phyloP scores from a whole-genome alignment of 2,888 invertebrate species.

The Branchellion lobata region DNA sequence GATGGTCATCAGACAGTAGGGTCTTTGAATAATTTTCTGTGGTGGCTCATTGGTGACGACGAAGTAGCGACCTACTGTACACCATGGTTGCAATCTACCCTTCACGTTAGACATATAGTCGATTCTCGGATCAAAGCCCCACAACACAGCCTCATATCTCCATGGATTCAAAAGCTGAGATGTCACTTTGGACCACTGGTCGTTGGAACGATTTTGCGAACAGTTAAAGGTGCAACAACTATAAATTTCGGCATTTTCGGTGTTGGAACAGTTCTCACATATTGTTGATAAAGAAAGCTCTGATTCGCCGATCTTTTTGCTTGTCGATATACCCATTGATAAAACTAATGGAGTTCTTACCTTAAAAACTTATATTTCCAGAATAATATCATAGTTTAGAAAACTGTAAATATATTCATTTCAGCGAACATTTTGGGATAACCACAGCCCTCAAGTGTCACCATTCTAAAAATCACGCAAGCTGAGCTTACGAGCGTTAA shows the following conservation, averaged over 20 bases:
- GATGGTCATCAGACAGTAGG: conserved; percentile 51
- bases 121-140: conserved; percentile 53
- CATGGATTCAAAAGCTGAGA: conserved; percentile 50
- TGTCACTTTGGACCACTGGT: conserved; percentile 43
- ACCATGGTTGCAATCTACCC: conserved; percentile 53
- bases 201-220: conserved; percentile 24
- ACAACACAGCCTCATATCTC: conserved; percentile 53
- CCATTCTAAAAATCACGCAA: too few relatives aligned
- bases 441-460: too few relatives aligned
- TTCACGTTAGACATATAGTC: conserved; percentile 53
- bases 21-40: conserved; percentile 49
- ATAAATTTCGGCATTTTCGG: background rate
- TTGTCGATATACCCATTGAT: conserved; percentile 33
- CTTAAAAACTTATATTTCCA: too few relatives aligned
- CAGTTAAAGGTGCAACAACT: conserved; percentile 8
- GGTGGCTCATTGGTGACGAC: conserved; percentile 50
- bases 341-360: too few relatives aligned
- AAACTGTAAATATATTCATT: too few relatives aligned
- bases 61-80: conserved; percentile 51
- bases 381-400: too few relatives aligned
- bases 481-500: too few relatives aligned
- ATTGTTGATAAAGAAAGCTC: background rate
- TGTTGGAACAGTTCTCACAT: conserved; percentile 3
- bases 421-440: too few relatives aligned
- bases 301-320: conserved; percentile 23